Conservation (phyloP, 2,113 vertebrate genomes). For the Psilopogon haemacephalus region DNA sequence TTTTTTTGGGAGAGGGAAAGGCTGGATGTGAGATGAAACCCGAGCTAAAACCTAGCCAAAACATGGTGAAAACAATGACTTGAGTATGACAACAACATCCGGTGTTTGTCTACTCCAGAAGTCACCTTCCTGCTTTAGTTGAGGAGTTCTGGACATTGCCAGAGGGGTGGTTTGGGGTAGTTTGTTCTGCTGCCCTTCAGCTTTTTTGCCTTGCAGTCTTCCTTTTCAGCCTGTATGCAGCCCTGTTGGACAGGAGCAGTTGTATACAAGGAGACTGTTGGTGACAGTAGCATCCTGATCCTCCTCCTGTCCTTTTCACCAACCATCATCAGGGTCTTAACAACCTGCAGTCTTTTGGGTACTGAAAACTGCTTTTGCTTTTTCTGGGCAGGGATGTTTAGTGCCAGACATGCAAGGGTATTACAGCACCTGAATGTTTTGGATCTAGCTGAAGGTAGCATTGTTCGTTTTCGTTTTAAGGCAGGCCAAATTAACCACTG, state of each 20-base stretch:
- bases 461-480: not conserved
- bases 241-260: not conserved
- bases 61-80: not conserved
- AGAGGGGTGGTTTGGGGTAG: not conserved
- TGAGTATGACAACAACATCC: not conserved
- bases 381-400: not conserved
- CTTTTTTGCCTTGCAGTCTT: not conserved
- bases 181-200: not conserved
- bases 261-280: not conserved
- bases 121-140: not conserved
- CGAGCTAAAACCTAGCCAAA: not conserved
- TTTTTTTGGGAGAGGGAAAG: no score
- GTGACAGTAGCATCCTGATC: not conserved
- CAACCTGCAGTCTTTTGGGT: not conserved
- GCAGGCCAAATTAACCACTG: conserved; percentile 53
- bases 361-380: conserved; percentile 3
- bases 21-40: not conserved
- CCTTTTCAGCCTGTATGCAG: not conserved
- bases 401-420: not conserved
- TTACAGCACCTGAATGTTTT: not conserved
- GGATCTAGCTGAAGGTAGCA: not conserved
- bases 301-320: not conserved
- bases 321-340: not conserved
- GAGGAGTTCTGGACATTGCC: not conserved
- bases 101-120: not conserved